phyloP scores from a whole-genome alignment of 2,888 invertebrate species.

The Platypus cylindrus region DNA sequence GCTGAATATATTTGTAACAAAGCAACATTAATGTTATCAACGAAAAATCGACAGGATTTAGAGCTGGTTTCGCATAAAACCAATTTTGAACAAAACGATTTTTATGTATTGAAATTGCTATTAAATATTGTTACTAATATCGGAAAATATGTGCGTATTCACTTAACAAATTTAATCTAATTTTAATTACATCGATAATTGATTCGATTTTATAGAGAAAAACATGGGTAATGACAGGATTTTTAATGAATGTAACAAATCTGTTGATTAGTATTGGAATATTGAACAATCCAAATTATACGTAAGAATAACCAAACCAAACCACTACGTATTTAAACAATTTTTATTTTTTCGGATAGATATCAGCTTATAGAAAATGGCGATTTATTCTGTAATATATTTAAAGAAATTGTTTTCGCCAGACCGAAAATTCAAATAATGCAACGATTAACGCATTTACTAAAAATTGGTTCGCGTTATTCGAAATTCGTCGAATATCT shows the following conservation, averaged over 20 bases:
- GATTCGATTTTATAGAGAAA: slow-evolving; percentile 2
- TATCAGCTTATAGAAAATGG: slow-evolving; percentile 1
- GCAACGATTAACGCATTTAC: slow-evolving; percentile 17
- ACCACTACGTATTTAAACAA: not conserved
- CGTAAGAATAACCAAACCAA: not conserved
- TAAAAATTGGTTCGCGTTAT: slow-evolving; percentile 19
- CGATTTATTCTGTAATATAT: slow-evolving; percentile 16
- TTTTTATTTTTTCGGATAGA: slow-evolving; percentile 1
- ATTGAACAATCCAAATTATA: slow-evolving; percentile 4
- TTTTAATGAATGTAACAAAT: slow-evolving; percentile 5
- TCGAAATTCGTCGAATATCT: slow-evolving; percentile 20
- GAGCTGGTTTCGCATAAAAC: slow-evolving; percentile 10
- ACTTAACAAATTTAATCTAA: not conserved
- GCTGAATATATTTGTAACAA: slow-evolving; percentile 8
- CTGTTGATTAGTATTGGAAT: slow-evolving; percentile 6
- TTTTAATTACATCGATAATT: not conserved
- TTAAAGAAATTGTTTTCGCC: slow-evolving; percentile 19
- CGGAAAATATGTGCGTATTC: slow-evolving; percentile 22
- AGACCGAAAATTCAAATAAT: slow-evolving; percentile 18
- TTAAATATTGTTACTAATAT: slow-evolving; percentile 17
- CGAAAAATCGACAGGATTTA: slow-evolving; percentile 3
- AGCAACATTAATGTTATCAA: slow-evolving; percentile 4
- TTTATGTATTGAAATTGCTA: slow-evolving; percentile 17
- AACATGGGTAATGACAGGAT: slow-evolving; percentile 1
- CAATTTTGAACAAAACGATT: slow-evolving; percentile 10